A percentile compares a stretch with the other conserved stretches of the same genome.
phyloP scores from a whole-genome alignment of 2,113 vertebrate species.

The Harpagus bidentatus region DNA sequence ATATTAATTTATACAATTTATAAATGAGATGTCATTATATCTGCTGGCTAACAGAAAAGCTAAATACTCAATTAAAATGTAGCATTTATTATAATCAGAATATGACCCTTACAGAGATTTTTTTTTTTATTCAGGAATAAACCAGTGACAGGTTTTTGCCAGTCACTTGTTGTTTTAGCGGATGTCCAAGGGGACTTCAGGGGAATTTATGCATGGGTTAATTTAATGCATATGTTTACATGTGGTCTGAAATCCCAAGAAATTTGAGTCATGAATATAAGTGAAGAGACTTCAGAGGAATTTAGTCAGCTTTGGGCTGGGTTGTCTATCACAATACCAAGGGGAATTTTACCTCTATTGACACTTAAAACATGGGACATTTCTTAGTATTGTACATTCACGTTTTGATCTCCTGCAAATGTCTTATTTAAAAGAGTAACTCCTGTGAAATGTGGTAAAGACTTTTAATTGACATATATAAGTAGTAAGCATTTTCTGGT shows the following conservation, averaged over 20 bases:
- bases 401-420: background rate
- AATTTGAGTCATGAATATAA: background rate
- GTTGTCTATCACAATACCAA: background rate
- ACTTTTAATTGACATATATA: background rate
- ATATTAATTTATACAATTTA: background rate
- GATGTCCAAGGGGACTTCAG: background rate
- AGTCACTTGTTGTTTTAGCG: background rate
- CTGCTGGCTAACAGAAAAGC: background rate
- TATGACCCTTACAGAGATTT: background rate
- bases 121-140: background rate
- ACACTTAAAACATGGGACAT: background rate
- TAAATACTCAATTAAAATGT: background rate
- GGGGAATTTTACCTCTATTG: background rate
- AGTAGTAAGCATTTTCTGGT: background rate
- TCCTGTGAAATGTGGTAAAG: background rate
- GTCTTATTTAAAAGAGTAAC: background rate
- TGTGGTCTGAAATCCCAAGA: background rate
- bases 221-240: background rate
- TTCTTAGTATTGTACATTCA: background rate
- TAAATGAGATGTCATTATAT: background rate
- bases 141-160: background rate
- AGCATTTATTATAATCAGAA: background rate
- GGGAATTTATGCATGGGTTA: background rate
- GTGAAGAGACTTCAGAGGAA: background rate
- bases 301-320: background rate